Base-by-base conservation (phyloP, 2,113 vertebrate genomes). In the Chiloscyllium plagiosum region DNA sequence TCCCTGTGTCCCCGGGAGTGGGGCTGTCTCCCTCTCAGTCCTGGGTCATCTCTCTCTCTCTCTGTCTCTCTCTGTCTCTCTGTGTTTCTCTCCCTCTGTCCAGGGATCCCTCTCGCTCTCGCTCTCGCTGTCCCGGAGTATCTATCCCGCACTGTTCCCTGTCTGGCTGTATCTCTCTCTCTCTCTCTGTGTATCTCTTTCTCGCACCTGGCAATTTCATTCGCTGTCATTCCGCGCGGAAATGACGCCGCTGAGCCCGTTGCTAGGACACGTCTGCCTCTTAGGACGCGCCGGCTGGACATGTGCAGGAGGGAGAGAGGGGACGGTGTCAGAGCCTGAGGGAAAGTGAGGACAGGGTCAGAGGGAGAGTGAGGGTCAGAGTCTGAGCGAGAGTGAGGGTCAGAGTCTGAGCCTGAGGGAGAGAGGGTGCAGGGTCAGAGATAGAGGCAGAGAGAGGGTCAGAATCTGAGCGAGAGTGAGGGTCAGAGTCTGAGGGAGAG, bases 191-290 rank as follows among this genome's bases (percentile, higher is more conserved):
- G 26, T 47, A 4, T 12, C 22, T 89, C 42, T 56, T 10, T 89
- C 8, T 89, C 86, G 52, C 50, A 52, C 26, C n/a, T 65, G 87
- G 61, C 87, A 90, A 90, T 90, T 61, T 61, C 87, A 90, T 29
- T 52, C 15, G 87, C 87, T 61, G 87, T 90, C 56, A 90, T 90
- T 90, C 90, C 61, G 56, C 92, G 66, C 92, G 92, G 92, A 69
- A 69, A 47, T 94, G 92, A 94, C 92, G 92, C 20, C 26, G 19
- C 92, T 3, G 66, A 37, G 20, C 6, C 42, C 3, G 65, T 94
- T 42, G 65, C 61, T n/a, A 69, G 92, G 92, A 22, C 37, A 94
- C 66, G 4, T 20, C 24, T 8, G 56, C 50, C 61, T 29, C 8
- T 12, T 50, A 29, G 86, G 86, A 89, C 86, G 86, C 80, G 80